A percentile compares a stretch with the other conserved stretches of the same genome.
phyloP scores from a whole-genome alignment of 2,113 vertebrate species.

The Apteryx mantelli region DNA sequence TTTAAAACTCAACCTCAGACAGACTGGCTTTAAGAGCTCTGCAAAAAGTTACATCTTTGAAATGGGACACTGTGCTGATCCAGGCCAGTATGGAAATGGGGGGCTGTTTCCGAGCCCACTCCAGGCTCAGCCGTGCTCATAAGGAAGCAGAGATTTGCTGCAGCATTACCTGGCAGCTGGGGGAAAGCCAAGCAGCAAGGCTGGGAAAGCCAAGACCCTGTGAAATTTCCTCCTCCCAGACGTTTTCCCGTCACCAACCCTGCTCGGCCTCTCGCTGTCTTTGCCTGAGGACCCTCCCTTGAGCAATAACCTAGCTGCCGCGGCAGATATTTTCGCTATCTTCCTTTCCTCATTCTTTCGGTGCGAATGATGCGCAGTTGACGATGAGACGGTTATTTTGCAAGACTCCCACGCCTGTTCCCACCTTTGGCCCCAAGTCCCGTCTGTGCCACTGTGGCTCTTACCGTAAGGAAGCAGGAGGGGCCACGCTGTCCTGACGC shows the following conservation, averaged over 20 bases:
- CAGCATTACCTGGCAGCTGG: too few relatives aligned
- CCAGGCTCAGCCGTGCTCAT: not conserved
- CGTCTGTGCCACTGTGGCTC: fast-evolving
- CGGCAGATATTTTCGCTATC: not conserved
- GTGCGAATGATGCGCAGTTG: not conserved
- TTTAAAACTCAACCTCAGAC: not conserved
- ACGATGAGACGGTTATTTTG: not conserved
- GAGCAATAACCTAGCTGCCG: fast-evolving
- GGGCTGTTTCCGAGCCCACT: not conserved
- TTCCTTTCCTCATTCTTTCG: constrained; percentile 1
- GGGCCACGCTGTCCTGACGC: fast-evolving
- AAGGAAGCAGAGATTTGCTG: not conserved
- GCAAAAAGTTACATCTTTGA: not conserved
- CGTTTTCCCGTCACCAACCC: not conserved
- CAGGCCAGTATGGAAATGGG: not conserved
- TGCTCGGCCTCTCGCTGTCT: fast-evolving
- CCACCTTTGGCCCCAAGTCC: not conserved
- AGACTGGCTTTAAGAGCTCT: not conserved
- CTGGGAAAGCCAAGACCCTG: not conserved
- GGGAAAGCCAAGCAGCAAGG: fast-evolving
- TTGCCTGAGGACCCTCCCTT: not conserved
- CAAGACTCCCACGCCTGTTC: not conserved
- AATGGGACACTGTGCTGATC: too few relatives aligned
- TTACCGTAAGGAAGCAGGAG: not conserved
- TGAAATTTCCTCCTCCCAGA: not conserved